A percentile compares a stretch with the other conserved stretches of the same genome.
Conservation (phyloP, 30 jellyfish, hydroid and myxozoan species). For the Sanderia malayensis region DNA sequence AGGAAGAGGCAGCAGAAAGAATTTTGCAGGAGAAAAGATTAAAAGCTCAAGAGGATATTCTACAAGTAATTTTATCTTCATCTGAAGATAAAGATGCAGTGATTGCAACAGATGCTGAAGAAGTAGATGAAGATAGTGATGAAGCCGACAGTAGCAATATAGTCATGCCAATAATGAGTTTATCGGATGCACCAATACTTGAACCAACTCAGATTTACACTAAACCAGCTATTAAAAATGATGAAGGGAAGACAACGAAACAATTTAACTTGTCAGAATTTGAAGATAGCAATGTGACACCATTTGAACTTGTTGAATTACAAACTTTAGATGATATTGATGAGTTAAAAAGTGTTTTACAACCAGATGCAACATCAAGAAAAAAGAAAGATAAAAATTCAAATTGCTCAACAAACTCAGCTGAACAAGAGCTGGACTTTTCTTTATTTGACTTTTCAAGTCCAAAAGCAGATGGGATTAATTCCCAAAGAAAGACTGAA, state of each 20-base stretch:
- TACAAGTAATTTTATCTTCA: too few species aligned
- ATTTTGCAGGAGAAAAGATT: slow-evolving; percentile 5
- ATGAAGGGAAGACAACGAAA: not conserved
- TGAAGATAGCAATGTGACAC: slow-evolving; percentile 77
- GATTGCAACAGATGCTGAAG: not conserved
- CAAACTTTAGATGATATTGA: slow-evolving; percentile 82
- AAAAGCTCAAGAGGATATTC: not conserved
- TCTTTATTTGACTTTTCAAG: slow-evolving; percentile 34
- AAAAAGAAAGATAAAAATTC: not conserved
- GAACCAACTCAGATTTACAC: slow-evolving; percentile 32
- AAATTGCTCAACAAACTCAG: not conserved
- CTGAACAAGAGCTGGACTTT: slow-evolving; percentile 48
- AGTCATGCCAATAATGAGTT: not conserved
- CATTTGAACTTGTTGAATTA: slow-evolving; percentile 92
- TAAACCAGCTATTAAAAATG: slow-evolving; percentile 1
- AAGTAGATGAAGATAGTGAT: too few species aligned
- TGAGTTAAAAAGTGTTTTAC: slow-evolving; percentile 81
- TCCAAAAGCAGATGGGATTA: not conserved
- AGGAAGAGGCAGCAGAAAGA: slow-evolving; percentile 37
- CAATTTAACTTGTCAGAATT: slow-evolving; percentile 74
- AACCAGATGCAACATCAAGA: slow-evolving; percentile 53
- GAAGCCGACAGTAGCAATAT: too few species aligned
- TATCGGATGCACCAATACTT: slow-evolving; percentile 43
- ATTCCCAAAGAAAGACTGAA: not conserved
- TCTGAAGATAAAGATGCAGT: not conserved